A percentile compares a stretch with the other conserved stretches of the same genome.
phyloP scores from a whole-genome alignment of 2,797 vertebrate genomes.

The Betta splendens region DNA sequence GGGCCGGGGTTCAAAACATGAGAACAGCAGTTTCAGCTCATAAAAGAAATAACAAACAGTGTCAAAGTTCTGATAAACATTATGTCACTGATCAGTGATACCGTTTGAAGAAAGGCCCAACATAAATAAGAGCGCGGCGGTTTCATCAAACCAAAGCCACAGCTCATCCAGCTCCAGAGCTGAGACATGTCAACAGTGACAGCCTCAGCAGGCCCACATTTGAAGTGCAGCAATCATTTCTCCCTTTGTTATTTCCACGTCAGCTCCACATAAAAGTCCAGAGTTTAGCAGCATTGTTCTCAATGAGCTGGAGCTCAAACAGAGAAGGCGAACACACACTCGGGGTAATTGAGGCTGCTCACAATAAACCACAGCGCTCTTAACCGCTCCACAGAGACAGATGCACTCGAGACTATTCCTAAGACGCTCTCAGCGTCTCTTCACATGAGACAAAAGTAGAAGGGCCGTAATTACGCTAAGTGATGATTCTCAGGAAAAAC shows the following conservation, averaged over 20 bases:
- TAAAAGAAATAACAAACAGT: conserved; percentile 4
- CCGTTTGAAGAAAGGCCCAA: conserved; percentile 5
- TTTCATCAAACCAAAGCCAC: conserved; percentile 18
- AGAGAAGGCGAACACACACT: conserved; percentile 35
- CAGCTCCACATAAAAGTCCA: conserved; percentile 38
- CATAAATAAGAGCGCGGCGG: conserved; percentile 16
- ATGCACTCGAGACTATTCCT: conserved; percentile 63
- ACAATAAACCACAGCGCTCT: conserved; percentile 59
- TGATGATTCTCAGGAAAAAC: conserved; percentile 45
- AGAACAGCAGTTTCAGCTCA: conserved; percentile 2
- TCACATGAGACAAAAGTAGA: conserved; percentile 53
- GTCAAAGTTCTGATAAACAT: conserved; percentile 5
- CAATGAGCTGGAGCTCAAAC: conserved; percentile 4
- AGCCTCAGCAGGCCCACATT: conserved; percentile 5
- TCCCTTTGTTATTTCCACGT: conserved; percentile 24
- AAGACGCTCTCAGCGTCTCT: conserved; percentile 63
- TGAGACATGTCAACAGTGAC: conserved; percentile 31
- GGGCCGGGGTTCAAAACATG: conserved; percentile 1
- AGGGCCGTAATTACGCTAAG: conserved; percentile 57
- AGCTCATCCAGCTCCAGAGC: conserved; percentile 29
- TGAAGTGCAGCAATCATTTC: conserved; percentile 18
- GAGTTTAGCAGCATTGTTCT: conserved; percentile 22
- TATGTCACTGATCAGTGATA: conserved; percentile 8
- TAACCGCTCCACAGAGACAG: conserved; percentile 65
- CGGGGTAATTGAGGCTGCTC: conserved; percentile 62